Base-by-base conservation (phyloP, 2,113 vertebrate genomes). In the Caracal caracal region DNA sequence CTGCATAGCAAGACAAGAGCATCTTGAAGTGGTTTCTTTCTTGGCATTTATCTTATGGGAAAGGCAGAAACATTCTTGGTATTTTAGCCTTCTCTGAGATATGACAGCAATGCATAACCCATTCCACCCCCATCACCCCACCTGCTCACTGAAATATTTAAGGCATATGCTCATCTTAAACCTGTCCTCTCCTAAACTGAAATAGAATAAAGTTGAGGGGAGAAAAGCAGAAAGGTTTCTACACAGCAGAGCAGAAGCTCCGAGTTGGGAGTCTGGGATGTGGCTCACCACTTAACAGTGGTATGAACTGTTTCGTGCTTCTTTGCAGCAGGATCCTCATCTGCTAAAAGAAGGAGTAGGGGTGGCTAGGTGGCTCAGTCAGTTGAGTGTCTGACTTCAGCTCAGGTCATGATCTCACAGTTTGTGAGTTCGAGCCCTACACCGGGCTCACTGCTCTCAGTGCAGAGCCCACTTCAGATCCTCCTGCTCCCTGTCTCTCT, bases 21-120 rank as follows among this genome's bases (percentile, higher is more conserved):
- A 59, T 94, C 40, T 68, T 88, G 63, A 92, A 83, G 33, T 78
- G 17, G 9, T 79, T 95, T 83, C 30, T 75, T 76, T 49, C 8
- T 0, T 53, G 53, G 2, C 3, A 26, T 35, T 53, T 86, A 43
- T 93, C 35, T 89, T 43, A 37, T 16, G 16, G 17, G 17, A 86
- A 81, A 84, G 3, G 16, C 22, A 87, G 47, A n/a, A 30, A 49
- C 61, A 73, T 53, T 66, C 33, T 66, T 93, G 47, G 51, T n/a
- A 20, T 78, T 82, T 84, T 66, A 35, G n/a, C 15, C n/a, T 92
- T 51, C 12, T 20, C 66, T 71, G 81, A 93, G 20, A 83, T 61
- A 61, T 24, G 66, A 61, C 19, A 85, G 12, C 9, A 66, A 28
- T 35, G 49, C 8, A 19, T 10, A 37, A 4, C 28, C 7, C 5